Conservation (phyloP, 2,797 vertebrate genomes). For the Valencia hispanica region DNA sequence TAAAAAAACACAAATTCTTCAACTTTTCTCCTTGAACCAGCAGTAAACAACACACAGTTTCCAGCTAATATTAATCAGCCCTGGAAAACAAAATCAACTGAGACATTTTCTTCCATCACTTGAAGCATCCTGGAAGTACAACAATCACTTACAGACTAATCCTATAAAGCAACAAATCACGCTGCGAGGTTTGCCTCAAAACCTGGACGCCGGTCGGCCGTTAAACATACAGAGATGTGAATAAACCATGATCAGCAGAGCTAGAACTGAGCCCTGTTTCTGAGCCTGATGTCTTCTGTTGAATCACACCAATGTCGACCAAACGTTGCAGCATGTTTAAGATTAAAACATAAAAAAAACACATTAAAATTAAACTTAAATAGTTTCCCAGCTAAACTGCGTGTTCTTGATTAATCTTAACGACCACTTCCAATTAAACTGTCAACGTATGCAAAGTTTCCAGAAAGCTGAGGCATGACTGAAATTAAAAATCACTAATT, state of each 20-base stretch:
- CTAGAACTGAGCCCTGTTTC: background rate
- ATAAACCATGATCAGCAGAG: background rate
- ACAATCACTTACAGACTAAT: conserved; percentile 56
- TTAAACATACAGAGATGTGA: background rate
- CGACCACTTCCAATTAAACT: conserved; percentile 1
- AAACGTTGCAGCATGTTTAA: background rate
- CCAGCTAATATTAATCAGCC: conserved; percentile 6
- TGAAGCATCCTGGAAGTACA: conserved; percentile 55
- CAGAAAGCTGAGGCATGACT: background rate
- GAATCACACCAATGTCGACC: background rate
- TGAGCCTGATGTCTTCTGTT: background rate
- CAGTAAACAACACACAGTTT: conserved; percentile 10
- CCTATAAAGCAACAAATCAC: conserved; percentile 37
- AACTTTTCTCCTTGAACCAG: conserved; percentile 5
- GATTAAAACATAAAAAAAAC: background rate
- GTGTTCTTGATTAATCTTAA: background rate
- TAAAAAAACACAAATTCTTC: background rate
- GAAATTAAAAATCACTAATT: conserved; percentile 9
- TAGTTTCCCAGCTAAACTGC: background rate
- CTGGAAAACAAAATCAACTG: conserved; percentile 10
- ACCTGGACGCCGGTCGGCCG: conserved; percentile 10
- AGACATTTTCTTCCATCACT: conserved; percentile 32
- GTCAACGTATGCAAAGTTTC: background rate
- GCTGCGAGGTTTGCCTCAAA: conserved; percentile 11
- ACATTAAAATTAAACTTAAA: background rate